Percentiles rank a stretch among this genome's conserved stretches.
Conservation (phyloP, 2,888 invertebrate species). For the Seira sanloemensis region DNA sequence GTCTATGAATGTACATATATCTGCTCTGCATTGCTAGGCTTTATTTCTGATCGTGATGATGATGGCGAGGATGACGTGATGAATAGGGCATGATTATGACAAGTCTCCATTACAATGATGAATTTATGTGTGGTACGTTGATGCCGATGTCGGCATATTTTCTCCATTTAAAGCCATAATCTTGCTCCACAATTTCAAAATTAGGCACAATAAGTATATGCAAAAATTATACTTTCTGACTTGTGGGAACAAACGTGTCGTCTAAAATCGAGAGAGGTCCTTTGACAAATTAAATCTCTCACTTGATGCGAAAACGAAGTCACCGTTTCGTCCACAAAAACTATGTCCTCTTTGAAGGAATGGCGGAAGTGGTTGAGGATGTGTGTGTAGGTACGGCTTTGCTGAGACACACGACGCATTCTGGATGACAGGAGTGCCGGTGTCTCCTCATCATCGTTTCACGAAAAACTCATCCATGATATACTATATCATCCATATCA, state of each 20-base stretch:
- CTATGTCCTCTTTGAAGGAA: no score
- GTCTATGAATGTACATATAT: background rate
- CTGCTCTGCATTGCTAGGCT: background rate
- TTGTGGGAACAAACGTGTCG: background rate
- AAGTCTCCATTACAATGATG: conserved; percentile 14
- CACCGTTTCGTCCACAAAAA: no score
- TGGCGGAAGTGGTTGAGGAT: background rate
- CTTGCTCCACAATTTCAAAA: no score
- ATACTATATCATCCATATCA: background rate
- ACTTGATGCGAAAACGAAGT: no score
- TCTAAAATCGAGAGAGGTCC: background rate
- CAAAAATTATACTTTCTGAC: background rate
- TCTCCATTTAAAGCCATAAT: no score
- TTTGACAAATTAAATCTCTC: background rate
- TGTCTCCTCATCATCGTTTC: background rate
- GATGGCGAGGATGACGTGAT: background rate
- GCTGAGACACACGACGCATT: background rate
- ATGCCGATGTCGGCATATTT: background rate
- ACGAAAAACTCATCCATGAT: background rate
- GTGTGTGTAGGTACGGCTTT: background rate
- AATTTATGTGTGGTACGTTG: background rate
- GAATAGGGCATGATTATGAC: background rate
- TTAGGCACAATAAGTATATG: background rate
- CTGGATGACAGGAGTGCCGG: background rate
- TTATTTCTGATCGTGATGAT: background rate